These are phyloP conservation scores for Mus spretus DNA, from an alignment of 2,797 vertebrate species.

Conservation along the genomic window DNA sequence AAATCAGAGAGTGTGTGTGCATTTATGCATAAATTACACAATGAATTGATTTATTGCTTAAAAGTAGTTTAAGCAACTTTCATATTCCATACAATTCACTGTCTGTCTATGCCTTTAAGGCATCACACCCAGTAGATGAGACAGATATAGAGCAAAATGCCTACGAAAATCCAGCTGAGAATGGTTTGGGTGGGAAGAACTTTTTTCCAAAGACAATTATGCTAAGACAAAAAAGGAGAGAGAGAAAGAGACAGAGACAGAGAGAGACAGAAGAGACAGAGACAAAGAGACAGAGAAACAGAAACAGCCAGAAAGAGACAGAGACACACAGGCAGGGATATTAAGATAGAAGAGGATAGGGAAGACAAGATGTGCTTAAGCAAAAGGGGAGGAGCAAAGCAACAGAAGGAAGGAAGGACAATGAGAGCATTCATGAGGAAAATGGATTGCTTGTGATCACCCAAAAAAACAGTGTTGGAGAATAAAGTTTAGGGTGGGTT, in stretches of 20 bases:
- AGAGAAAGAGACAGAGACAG: accelerated
- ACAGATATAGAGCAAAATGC: neutral
- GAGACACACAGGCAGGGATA: neutral
- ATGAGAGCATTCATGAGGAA: neutral
- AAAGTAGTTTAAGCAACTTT: neutral
- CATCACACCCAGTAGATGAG: neutral
- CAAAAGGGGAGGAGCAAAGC: neutral
- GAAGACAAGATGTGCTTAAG: neutral
- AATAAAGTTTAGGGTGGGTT: neutral
- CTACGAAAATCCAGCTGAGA: neutral
- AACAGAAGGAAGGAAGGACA: neutral
- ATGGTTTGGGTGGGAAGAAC: neutral
- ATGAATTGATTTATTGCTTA: neutral
- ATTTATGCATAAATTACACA: neutral
- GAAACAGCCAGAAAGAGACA: too few relatives aligned
- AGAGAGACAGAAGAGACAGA: accelerated
- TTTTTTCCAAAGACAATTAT: slow-evolving; percentile 4
- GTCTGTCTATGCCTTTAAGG: neutral
- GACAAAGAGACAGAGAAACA: accelerated
- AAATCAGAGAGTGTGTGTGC: neutral
- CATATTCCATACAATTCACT: neutral
- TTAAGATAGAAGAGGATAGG: neutral
- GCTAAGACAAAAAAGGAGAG: neutral
- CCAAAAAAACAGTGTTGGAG: neutral
- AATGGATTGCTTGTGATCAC: neutral